Base-by-base conservation (phyloP, 2,888 invertebrate species). In the Sinohyriopsis cumingii region DNA sequence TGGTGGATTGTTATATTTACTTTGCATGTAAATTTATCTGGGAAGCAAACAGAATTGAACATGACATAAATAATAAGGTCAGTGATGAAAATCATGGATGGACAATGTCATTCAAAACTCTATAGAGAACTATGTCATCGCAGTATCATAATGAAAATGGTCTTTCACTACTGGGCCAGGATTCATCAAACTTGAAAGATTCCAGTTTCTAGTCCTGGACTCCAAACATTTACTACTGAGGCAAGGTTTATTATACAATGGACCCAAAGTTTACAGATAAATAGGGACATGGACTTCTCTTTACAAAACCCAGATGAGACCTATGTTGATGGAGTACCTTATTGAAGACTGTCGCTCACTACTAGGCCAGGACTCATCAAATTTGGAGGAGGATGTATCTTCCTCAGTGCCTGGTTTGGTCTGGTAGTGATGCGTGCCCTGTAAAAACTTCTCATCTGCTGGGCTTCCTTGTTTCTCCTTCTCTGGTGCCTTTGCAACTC, bases 351-450 rank as follows among this genome's bases (percentile, higher is more conserved):
- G 84, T 55, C 82, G 71, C 63, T 88, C 87, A 68, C 80, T 86
- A 24, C 81, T 81, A 0, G 86, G 86, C 88, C 88, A 88, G 9
- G 84, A 81, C 67, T 88, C 88, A 71, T 87, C 83, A 77, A 86
- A 84, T 63, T 83, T 77, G 12, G 73, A 64, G 15, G 78, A 76
- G 59, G 73, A 67, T 1, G 68, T 67, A n/a, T 74, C 69, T 45
- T 67, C 65, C 15, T 63, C 63, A 12, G 75, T 68, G 3, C 69
- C 56, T 19, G 69, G 65, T 33, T 72, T 57, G 1, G 71, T 55
- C 55, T 73, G 76, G 62, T 75, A 77, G n/a, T 66, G 62, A 61
- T 83, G 79, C 3, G 77, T 74, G 19, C 80, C 80, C 59, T 75
- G 76, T 25, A 84, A 69, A 63, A 84, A 84, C 33, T 73, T 63